Conservation (phyloP, 2,113 vertebrate genomes). For the Callaeas wilsoni region DNA sequence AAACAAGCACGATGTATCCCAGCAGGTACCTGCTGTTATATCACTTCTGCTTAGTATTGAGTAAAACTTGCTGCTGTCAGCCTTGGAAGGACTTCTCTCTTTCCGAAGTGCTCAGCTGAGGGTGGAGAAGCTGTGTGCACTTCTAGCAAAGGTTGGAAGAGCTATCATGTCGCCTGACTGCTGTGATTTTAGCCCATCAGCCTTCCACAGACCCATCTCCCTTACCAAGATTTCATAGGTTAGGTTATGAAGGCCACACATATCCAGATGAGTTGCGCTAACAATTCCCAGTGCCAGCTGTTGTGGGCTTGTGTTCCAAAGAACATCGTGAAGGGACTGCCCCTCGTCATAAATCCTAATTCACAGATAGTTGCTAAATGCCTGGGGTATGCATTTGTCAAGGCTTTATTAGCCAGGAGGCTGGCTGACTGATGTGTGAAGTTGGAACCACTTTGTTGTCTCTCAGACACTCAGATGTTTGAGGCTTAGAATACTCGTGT, state of each 20-base stretch:
- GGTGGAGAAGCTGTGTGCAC: not conserved
- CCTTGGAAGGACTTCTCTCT: not conserved
- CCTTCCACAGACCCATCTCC: not conserved
- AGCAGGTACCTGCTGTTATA: not conserved
- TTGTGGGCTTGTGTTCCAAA: not conserved
- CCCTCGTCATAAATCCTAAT: not conserved
- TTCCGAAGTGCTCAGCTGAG: not conserved
- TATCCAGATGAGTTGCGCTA: not conserved
- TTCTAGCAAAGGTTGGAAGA: not conserved
- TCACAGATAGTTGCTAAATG: not conserved
- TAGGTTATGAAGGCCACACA: not conserved
- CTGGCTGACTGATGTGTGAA: not conserved
- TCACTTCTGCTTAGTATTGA: not conserved
- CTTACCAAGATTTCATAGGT: not conserved
- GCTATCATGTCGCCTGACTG: rapidly evolving
- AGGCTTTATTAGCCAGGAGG: not conserved
- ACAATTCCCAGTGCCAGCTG: not conserved
- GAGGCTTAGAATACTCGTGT: not conserved
- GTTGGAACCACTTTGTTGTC: not conserved
- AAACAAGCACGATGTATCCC: not conserved
- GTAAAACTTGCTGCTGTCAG: not conserved
- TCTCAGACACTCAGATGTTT: not conserved
- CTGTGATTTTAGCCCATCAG: not conserved
- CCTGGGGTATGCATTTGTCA: not conserved
- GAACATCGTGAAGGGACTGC: not conserved